phyloP scores from a whole-genome alignment of 2,113 vertebrate genomes.

The Peromyscus californicus region DNA sequence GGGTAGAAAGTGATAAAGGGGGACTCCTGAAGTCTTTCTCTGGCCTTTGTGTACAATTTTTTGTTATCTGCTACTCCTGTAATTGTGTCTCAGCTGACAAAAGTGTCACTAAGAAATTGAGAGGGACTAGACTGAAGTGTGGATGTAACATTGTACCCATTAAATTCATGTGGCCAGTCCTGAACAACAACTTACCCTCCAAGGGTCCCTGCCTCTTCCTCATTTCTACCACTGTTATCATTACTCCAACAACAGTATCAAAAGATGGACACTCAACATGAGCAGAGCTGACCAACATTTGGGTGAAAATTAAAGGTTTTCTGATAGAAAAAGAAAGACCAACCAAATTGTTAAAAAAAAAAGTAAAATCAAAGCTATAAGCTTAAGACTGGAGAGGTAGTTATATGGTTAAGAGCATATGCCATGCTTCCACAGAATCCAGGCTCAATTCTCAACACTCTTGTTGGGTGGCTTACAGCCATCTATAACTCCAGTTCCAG shows the following conservation, averaged over 20 bases:
- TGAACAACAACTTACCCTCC: background rate
- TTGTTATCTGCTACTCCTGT: background rate
- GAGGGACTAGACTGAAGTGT: no score
- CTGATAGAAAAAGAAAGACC: background rate
- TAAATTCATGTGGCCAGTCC: background rate
- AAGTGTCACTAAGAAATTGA: background rate
- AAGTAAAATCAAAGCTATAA: background rate
- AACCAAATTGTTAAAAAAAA: background rate
- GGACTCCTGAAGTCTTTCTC: background rate
- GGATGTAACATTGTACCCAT: no score
- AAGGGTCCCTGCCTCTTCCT: background rate
- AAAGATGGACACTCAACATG: background rate
- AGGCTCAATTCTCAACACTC: background rate
- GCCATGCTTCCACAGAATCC: background rate
- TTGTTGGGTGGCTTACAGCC: background rate
- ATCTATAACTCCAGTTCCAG: background rate
- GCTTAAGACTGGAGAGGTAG: background rate
- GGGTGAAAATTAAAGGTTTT: constrained; percentile 30
- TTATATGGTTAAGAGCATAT: background rate
- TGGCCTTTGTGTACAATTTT: background rate
- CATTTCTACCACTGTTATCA: background rate
- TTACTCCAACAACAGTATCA: background rate
- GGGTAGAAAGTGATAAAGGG: background rate
- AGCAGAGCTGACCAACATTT: background rate
- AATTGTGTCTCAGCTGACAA: background rate